phyloP scores from a whole-genome alignment of 2,888 invertebrate species.

The Gisinianus flammeolus region DNA sequence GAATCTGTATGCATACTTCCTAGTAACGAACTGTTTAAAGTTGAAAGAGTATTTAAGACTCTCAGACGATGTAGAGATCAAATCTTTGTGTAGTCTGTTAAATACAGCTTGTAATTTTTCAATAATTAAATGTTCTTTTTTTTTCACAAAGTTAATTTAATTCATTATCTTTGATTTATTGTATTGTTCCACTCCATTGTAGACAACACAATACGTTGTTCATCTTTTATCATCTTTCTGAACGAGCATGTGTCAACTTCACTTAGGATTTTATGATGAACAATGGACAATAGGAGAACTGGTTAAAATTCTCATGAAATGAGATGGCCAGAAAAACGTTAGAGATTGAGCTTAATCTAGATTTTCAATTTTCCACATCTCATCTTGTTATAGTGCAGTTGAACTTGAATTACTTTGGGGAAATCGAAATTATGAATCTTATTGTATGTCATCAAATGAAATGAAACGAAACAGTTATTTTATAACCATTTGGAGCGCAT shows the following conservation, averaged over 20 bases:
- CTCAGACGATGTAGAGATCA: too few relatives aligned
- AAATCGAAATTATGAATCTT: too few relatives aligned
- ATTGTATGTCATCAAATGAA: too few relatives aligned
- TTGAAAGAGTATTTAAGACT: too few relatives aligned
- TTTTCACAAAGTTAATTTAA: not conserved
- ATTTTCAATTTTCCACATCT: constrained; percentile 9
- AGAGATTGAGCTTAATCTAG: constrained; percentile 2
- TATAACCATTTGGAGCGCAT: too few relatives aligned
- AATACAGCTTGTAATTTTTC: not conserved
- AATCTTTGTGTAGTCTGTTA: not conserved
- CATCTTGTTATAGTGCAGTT: too few relatives aligned
- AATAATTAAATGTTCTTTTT: not conserved
- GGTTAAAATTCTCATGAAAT: not conserved
- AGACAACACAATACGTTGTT: not conserved
- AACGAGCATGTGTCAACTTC: too few relatives aligned
- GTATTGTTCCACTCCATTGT: not conserved
- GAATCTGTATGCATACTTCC: too few relatives aligned
- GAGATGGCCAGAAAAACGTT: not conserved
- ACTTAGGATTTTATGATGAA: constrained; percentile 1
- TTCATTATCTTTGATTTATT: not conserved
- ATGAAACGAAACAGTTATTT: too few relatives aligned
- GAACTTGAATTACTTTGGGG: too few relatives aligned
- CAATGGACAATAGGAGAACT: constrained; percentile 15
- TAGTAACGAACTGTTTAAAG: too few relatives aligned
- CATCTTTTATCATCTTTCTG: too few relatives aligned